A percentile compares a stretch with the other conserved stretches of the same genome.
phyloP scores from a whole-genome alignment of 2,888 invertebrate species.

The Lysandra coridon region DNA sequence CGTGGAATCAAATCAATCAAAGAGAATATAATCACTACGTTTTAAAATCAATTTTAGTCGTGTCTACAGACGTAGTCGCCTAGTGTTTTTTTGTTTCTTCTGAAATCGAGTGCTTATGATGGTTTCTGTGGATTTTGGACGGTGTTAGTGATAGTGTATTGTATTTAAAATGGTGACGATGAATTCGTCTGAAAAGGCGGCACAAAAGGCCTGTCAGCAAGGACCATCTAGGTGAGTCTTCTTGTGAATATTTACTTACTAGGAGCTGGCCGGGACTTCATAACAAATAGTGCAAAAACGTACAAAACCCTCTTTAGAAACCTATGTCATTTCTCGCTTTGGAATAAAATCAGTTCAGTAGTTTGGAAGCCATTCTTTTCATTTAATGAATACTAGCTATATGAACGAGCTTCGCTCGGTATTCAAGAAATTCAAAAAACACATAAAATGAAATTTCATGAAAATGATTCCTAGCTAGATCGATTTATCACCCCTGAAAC shows the following conservation, averaged over 20 bases:
- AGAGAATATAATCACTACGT: no score
- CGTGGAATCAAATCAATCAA: not conserved
- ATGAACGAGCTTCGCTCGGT: no score
- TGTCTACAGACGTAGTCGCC: not conserved
- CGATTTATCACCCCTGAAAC: no score
- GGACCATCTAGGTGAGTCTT: slow-evolving; percentile 69
- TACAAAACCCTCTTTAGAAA: not conserved
- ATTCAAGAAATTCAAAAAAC: no score
- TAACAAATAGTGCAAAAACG: not conserved
- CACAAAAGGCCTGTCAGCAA: slow-evolving; percentile 78
- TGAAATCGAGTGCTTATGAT: not conserved
- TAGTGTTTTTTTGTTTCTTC: not conserved
- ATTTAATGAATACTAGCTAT: no score
- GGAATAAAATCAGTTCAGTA: not conserved
- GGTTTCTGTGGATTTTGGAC: slow-evolving; percentile 24
- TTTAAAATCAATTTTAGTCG: not conserved
- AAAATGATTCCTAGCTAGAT: no score
- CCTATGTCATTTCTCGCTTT: not conserved
- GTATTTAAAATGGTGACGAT: slow-evolving; percentile 75
- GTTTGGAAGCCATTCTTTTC: not conserved
- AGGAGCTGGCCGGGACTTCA: not conserved
- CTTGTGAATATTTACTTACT: slow-evolving; percentile 35
- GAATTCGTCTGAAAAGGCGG: slow-evolving; percentile 77
- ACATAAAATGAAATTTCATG: no score
- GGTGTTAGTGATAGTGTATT: slow-evolving; percentile 32